These are phyloP conservation scores for Lucilia cuprina DNA, from an alignment of 1,140 invertebrate species.

Conservation along the genomic window DNA sequence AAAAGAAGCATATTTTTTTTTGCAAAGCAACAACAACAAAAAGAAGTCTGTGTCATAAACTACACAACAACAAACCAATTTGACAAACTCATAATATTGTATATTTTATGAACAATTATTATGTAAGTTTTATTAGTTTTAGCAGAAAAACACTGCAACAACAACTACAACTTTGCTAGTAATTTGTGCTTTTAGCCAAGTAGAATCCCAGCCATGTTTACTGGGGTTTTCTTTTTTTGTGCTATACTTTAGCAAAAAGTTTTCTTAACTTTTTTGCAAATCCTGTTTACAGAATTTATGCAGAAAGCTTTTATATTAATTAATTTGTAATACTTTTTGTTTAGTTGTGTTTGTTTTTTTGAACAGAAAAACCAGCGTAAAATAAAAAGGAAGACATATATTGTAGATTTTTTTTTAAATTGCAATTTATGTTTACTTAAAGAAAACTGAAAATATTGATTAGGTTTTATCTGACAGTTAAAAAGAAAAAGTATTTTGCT, in stretches of 20 bases:
- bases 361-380: not conserved
- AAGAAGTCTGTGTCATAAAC: slow-evolving; percentile 12
- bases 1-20: not conserved
- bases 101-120: slow-evolving; percentile 62
- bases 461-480: too few relatives aligned
- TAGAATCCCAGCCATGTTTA: not conserved
- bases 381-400: not conserved
- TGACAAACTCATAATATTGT: slow-evolving; percentile 60
- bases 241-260: not conserved
- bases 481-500: too few relatives aligned
- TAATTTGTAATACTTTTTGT: not conserved
- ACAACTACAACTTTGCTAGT: not conserved
- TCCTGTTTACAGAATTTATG: slow-evolving; percentile 9
- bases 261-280: not conserved
- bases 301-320: slow-evolving; percentile 28
- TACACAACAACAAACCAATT: slow-evolving; percentile 54
- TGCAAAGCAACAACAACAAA: not conserved
- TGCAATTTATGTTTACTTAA: slow-evolving; percentile 18
- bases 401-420: not conserved
- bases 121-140: slow-evolving; percentile 60
- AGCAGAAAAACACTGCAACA: too few relatives aligned
- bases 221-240: not conserved
- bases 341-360: not conserved
- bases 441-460: too few relatives aligned
- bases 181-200: not conserved